Percentiles rank a stretch among this genome's conserved stretches.
Conservation (phyloP, 2,113 vertebrate species). For the Hystrix brachyura region DNA sequence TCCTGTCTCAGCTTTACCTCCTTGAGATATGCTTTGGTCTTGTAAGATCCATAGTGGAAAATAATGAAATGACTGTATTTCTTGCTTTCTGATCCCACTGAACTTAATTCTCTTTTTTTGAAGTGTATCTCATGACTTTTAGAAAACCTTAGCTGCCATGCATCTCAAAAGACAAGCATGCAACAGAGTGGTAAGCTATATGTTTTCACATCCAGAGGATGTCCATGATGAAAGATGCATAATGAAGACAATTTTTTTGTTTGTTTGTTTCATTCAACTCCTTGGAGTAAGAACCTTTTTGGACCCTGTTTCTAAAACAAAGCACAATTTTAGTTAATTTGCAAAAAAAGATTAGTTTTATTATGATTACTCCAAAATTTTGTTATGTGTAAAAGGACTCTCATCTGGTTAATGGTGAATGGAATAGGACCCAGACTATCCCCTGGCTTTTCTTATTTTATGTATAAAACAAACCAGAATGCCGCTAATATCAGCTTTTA, state of each 20-base stretch:
- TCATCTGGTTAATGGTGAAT: conserved; percentile 43
- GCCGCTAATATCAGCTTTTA: conserved; percentile 1
- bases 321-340: not conserved
- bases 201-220: not conserved
- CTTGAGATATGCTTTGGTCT: not conserved
- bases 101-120: not conserved
- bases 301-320: conserved; percentile 4
- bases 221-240: not conserved
- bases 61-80: not conserved
- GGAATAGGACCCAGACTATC: not conserved
- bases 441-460: conserved; percentile 45
- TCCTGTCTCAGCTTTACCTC: not conserved
- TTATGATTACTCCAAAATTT: conserved; percentile 42
- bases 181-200: not conserved
- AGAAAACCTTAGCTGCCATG: not conserved
- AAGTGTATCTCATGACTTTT: not conserved
- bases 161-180: not conserved
- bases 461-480: not conserved
- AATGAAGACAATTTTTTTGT: conserved; percentile 52
- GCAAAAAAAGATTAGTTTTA: conserved; percentile 45
- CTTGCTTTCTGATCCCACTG: not conserved
- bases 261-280: not conserved
- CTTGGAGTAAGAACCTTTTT: not conserved
- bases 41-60: not conserved
- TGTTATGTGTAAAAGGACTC: not conserved